Evolutionary conservation across 2,888 invertebrate species (phyloP).

Genomic region (Orthosia cruda): DNA sequence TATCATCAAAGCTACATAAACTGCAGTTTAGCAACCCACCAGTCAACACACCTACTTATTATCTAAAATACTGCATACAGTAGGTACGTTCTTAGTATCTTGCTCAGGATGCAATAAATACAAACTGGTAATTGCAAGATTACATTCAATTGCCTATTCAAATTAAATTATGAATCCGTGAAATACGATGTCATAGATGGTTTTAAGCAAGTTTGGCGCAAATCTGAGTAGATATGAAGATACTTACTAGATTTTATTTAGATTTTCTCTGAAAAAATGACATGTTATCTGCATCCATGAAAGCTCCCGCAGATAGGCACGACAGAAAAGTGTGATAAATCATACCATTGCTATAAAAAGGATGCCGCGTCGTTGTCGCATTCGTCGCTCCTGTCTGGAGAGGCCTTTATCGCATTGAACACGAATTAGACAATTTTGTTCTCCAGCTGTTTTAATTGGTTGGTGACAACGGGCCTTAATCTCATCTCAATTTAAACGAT

Average conservation of each 20-base stretch:
- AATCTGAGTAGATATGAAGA: background rate
- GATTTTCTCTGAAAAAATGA: background rate
- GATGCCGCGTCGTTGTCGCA: too few relatives aligned
- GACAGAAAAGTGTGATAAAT: too few relatives aligned
- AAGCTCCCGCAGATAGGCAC: too few relatives aligned
- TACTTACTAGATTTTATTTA: background rate
- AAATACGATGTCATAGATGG: slow-evolving; percentile 42
- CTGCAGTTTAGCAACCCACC: background rate
- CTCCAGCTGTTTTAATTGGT: slow-evolving; percentile 7
- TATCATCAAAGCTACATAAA: background rate
- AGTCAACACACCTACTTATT: slow-evolving; percentile 43
- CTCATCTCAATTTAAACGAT: slow-evolving; percentile 18
- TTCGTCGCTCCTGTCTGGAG: too few relatives aligned
- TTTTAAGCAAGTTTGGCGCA: background rate
- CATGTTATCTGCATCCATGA: too few relatives aligned
- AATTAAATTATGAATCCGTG: slow-evolving; percentile 55
- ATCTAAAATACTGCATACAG: slow-evolving; percentile 35
- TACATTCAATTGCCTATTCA: slow-evolving; percentile 43
- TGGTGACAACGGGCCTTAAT: slow-evolving; percentile 13
- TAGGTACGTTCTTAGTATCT: slow-evolving; percentile 15
- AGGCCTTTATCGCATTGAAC: background rate
- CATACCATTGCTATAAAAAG: too few relatives aligned
- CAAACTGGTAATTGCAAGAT: slow-evolving; percentile 52
- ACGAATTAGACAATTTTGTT: background rate
- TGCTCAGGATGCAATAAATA: slow-evolving; percentile 53